Base-by-base conservation (phyloP, 2,113 vertebrate genomes). In the Alosa alosa region DNA sequence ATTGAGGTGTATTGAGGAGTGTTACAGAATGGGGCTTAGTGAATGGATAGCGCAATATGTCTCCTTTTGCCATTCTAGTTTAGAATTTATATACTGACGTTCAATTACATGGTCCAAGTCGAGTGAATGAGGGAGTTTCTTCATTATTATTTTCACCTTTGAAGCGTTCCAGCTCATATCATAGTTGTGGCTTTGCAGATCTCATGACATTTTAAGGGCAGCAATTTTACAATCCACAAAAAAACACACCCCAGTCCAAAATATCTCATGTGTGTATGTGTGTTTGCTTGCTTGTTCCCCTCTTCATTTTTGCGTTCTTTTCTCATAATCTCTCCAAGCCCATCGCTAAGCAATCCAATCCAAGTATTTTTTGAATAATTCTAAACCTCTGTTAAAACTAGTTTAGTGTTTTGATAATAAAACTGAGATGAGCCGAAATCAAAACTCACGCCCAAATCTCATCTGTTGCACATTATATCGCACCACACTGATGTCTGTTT, bases 401-500 rank as follows among this genome's bases (percentile, higher is more conserved):
- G 11, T 52, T 52, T 13, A 17, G 50, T 52, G 50, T 52, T 52
- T 52, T 52, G 1, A 6, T 10, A 31, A 6, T 72, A 72, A 72
- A 72, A 11, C 25, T 72, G n/a, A 31, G 64, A 72, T 25, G 4
- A 31, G n/a, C 10, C 25, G n/a, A n/a, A 25, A 72, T 72, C 64
- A 31, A 25, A 25, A 31, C n/a, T n/a, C 64, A n/a, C 9, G 64
- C 22, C 9, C n/a, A 36, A 31, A 11, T 11, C 64, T 31, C 64
- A 72, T 72, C 64, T 72, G 64, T 72, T 72, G n/a, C 31, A 36
- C 72, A 78, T 78, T 39, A 36, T 15, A 78, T 15, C 13, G 36
- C 64, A 72, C 64, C 64, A 36, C 64, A 72, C 72, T 78, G 72
- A 31, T 78, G 72, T 78, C 72, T 72, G 64, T 72, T 36, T 78